These are phyloP conservation scores for Melanotaenia pygmaea DNA, from an alignment of 2,797 vertebrate species.

Conservation along the genomic window DNA sequence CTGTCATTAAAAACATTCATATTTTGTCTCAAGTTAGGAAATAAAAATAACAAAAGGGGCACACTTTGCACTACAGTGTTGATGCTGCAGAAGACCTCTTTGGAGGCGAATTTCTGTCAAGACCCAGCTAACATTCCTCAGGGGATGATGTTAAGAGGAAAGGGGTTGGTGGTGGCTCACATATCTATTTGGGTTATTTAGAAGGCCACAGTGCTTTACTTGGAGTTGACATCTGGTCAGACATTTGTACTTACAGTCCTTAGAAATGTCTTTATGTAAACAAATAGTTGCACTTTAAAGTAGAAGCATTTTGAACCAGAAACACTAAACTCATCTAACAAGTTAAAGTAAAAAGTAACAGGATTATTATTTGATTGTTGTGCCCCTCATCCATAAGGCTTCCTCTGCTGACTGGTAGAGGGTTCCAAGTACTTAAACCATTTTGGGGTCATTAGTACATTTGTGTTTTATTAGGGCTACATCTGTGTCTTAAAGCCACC, in stretches of 20 bases:
- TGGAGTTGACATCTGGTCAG: constrained; percentile 39
- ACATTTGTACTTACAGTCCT: too few relatives aligned
- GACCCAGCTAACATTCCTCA: constrained; percentile 35
- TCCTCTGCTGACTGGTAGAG: too few relatives aligned
- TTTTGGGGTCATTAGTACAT: not conserved
- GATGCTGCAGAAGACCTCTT: constrained; percentile 12
- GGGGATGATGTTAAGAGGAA: constrained; percentile 44
- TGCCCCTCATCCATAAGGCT: not conserved
- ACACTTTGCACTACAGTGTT: constrained; percentile 9
- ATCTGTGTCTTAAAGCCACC: not conserved
- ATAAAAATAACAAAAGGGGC: constrained; percentile 19
- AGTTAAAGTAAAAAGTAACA: not conserved
- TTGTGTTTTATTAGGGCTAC: not conserved
- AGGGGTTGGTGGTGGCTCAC: constrained; percentile 51
- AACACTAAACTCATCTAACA: not conserved
- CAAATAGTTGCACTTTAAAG: too few relatives aligned
- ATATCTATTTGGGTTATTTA: constrained; percentile 37
- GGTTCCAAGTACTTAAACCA: too few relatives aligned
- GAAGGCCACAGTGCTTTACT: constrained; percentile 39
- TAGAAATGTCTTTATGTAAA: too few relatives aligned
- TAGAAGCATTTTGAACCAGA: not conserved
- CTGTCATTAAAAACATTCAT: not conserved
- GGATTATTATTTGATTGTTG: not conserved
- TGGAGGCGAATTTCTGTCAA: constrained; percentile 34
- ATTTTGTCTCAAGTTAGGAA: constrained; percentile 12